These are phyloP conservation scores for Platycheirus rosarum DNA, from an alignment of 2,888 invertebrate genomes.

Conservation along the genomic window DNA sequence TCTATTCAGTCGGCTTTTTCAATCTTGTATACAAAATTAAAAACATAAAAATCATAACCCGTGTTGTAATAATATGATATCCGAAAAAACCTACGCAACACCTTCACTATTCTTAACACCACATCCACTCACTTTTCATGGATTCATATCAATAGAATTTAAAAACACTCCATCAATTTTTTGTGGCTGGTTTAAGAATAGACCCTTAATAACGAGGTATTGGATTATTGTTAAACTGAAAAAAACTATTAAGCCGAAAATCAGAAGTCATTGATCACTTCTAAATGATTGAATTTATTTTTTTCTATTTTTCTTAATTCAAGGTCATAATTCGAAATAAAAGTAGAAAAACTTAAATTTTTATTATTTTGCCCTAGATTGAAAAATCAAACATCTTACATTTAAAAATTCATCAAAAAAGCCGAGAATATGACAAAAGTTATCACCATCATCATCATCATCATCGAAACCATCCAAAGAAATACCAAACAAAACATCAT, in stretches of 20 bases:
- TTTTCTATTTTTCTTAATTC: conserved; percentile 21
- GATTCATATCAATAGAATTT: conserved; percentile 48
- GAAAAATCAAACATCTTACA: background rate
- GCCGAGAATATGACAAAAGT: conserved; percentile 42
- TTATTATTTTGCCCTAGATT: conserved; percentile 66
- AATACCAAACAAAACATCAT: conserved; percentile 46
- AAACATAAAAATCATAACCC: conserved; percentile 2
- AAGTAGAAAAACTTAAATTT: conserved; percentile 15
- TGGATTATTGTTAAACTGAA: conserved; percentile 61
- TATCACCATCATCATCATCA: conserved; percentile 17
- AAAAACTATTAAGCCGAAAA: conserved; percentile 18
- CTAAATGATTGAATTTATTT: conserved; percentile 54
- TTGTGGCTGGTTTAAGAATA: conserved; percentile 54
- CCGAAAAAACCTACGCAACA: conserved; percentile 50
- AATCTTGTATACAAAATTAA: background rate
- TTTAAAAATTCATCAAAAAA: conserved; percentile 55
- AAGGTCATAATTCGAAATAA: conserved; percentile 64
- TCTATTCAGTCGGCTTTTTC: background rate
- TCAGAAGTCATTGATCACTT: conserved; percentile 67
- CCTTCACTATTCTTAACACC: conserved; percentile 30
- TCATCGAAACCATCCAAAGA: conserved; percentile 33
- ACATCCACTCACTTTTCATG: conserved; percentile 54
- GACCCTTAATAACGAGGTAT: conserved; percentile 49
- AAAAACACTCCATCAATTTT: conserved; percentile 62
- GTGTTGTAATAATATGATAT: conserved; percentile 9